These are phyloP conservation scores for Pseudochaenichthys georgianus DNA, from an alignment of 2,797 vertebrate genomes.

Conservation along the genomic window DNA sequence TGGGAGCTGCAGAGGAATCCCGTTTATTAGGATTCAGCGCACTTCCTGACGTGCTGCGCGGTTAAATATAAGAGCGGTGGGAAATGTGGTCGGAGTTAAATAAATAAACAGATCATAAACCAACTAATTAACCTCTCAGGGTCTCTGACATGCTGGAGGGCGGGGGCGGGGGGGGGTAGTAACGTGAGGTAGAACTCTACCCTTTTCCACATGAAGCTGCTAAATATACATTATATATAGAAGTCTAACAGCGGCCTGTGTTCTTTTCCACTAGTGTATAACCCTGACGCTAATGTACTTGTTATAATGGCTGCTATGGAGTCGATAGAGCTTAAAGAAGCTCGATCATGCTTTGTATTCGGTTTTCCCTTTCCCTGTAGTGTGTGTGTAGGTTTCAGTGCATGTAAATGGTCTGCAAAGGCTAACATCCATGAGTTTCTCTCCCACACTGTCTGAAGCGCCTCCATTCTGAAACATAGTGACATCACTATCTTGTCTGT, in stretches of 20 bases:
- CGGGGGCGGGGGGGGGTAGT: neutral
- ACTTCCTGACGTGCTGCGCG: conserved; percentile 64
- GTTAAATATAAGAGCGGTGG: conserved; percentile 69
- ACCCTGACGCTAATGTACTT: too few species aligned
- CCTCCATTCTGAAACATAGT: too few species aligned
- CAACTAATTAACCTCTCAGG: conserved; percentile 84
- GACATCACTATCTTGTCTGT: too few species aligned
- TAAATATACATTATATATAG: conserved; percentile 20
- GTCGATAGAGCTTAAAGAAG: too few species aligned
- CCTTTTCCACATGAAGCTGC: conserved; percentile 24
- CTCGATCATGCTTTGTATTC: too few species aligned
- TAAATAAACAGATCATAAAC: conserved; percentile 83
- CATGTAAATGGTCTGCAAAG: too few species aligned
- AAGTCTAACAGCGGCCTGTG: conserved; percentile 23
- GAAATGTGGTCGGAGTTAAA: conserved; percentile 71
- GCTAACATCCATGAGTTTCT: too few species aligned
- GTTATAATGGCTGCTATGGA: too few species aligned
- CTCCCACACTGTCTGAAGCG: too few species aligned
- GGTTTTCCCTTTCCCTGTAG: too few species aligned
- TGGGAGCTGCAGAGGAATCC: conserved; percentile 45
- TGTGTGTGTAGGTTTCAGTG: too few species aligned
- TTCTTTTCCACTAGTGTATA: too few species aligned
- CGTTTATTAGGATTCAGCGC: conserved; percentile 73
- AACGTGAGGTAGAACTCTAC: conserved; percentile 16
- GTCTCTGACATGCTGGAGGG: conserved; percentile 72